Evolutionary conservation across 2,888 invertebrate genomes (phyloP).

Genomic region (Beris morrisii): DNA sequence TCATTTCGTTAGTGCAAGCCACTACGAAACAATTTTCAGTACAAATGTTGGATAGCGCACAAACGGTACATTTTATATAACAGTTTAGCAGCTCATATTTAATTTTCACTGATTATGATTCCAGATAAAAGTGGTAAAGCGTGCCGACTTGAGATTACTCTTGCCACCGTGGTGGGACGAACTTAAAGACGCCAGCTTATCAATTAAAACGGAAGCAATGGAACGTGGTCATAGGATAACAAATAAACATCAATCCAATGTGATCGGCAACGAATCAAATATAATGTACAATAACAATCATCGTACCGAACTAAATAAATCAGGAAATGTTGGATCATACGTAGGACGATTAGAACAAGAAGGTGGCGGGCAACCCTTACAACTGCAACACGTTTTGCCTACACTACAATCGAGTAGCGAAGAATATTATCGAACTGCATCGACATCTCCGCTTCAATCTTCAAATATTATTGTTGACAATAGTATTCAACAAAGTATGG

Average conservation of each 20-base stretch:
- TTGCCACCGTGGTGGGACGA: slow-evolving; percentile 98
- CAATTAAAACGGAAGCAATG: slow-evolving; percentile 30
- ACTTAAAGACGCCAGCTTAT: slow-evolving; percentile 67
- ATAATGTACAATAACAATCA: slow-evolving; percentile 34
- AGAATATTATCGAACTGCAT: slow-evolving; percentile 61
- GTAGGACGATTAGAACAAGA: slow-evolving; percentile 48
- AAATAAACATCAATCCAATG: slow-evolving; percentile 40
- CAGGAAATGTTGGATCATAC: slow-evolving; percentile 28
- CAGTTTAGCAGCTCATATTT: not conserved
- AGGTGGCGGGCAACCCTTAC: slow-evolving; percentile 46
- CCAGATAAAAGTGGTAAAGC: slow-evolving; percentile 65
- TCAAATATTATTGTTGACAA: slow-evolving; percentile 36
- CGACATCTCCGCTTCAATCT: slow-evolving; percentile 63
- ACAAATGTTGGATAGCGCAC: slow-evolving; percentile 59
- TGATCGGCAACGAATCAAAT: slow-evolving; percentile 37
- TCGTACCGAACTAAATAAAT: slow-evolving; percentile 4
- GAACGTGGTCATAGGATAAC: slow-evolving; percentile 34
- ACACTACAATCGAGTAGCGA: slow-evolving; percentile 47
- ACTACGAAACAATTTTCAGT: slow-evolving; percentile 72
- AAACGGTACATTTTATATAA: slow-evolving; percentile 32
- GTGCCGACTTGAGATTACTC: slow-evolving; percentile 87
- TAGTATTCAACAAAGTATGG: slow-evolving; percentile 22
- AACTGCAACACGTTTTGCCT: slow-evolving; percentile 53
- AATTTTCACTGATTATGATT: slow-evolving; percentile 17
- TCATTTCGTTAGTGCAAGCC: slow-evolving; percentile 69